Percentiles rank a stretch among this genome's conserved stretches.
Conservation (phyloP, 2,113 vertebrate species). For the Oceanodroma tethys region DNA sequence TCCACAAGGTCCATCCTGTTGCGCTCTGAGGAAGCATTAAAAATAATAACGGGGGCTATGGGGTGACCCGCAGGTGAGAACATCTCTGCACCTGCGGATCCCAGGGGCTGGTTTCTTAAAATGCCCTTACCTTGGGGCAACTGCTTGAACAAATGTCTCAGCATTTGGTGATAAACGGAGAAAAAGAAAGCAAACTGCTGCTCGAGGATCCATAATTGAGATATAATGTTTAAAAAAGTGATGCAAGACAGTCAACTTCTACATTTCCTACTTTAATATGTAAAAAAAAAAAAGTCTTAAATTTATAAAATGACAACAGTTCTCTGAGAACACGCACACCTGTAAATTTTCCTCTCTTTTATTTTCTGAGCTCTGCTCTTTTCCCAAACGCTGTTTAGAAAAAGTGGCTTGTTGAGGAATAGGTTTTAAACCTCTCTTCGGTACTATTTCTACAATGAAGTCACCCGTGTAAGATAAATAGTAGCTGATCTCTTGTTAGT, state of each 20-base stretch:
- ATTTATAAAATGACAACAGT: neutral
- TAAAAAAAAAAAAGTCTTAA: neutral
- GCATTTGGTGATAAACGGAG: neutral
- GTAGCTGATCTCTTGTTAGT: neutral
- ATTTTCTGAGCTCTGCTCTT: neutral
- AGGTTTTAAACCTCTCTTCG: neutral
- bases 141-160: accelerated
- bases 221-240: accelerated
- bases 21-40: neutral
- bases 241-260: accelerated
- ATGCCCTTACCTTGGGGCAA: neutral
- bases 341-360: neutral
- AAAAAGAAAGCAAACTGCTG: neutral
- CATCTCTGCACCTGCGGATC: neutral
- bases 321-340: accelerated
- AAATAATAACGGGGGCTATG: neutral
- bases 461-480: conserved; percentile 7
- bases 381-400: neutral
- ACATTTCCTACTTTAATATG: neutral
- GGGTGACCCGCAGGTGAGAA: neutral
- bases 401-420: neutral
- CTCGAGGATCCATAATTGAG: too few relatives aligned
- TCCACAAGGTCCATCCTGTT: neutral
- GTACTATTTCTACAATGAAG: neutral
- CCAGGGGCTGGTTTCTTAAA: accelerated